These are phyloP conservation scores for Tachuris rubrigastra DNA, from an alignment of 2,113 vertebrate genomes.

Conservation along the genomic window DNA sequence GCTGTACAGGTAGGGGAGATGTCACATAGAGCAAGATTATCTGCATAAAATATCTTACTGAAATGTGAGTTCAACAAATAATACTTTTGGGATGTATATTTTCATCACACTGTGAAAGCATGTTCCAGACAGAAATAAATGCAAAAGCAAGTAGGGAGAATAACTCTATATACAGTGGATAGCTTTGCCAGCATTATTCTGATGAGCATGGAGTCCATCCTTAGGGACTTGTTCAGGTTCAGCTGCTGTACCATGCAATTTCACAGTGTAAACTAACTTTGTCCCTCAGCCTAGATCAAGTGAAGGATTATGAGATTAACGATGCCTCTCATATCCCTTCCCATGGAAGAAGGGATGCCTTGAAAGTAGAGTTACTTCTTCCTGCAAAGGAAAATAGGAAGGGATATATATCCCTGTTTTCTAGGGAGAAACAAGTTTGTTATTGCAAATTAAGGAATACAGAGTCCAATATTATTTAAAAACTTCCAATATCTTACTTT, in stretches of 20 bases:
- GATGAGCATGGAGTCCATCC: neutral
- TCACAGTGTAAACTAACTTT: neutral
- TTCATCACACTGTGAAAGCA: neutral
- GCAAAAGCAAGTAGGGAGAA: neutral
- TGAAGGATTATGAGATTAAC: neutral
- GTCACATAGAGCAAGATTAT: neutral
- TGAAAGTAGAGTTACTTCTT: neutral
- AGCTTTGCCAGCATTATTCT: neutral
- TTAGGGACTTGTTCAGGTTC: neutral
- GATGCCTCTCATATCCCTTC: neutral
- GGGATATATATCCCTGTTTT: neutral
- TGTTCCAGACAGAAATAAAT: neutral
- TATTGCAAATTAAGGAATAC: neutral
- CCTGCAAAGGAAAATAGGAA: neutral
- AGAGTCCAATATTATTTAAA: neutral
- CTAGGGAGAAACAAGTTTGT: neutral
- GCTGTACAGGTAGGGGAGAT: neutral
- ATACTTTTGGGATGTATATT: neutral
- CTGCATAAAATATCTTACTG: neutral
- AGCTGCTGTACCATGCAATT: fast-evolving
- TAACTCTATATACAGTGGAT: neutral
- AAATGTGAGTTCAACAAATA: neutral
- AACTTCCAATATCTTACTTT: neutral
- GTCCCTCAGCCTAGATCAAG: neutral
- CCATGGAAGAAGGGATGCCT: neutral